Conservation (phyloP, 2,113 vertebrate genomes). For the Pardalotus punctatus region DNA sequence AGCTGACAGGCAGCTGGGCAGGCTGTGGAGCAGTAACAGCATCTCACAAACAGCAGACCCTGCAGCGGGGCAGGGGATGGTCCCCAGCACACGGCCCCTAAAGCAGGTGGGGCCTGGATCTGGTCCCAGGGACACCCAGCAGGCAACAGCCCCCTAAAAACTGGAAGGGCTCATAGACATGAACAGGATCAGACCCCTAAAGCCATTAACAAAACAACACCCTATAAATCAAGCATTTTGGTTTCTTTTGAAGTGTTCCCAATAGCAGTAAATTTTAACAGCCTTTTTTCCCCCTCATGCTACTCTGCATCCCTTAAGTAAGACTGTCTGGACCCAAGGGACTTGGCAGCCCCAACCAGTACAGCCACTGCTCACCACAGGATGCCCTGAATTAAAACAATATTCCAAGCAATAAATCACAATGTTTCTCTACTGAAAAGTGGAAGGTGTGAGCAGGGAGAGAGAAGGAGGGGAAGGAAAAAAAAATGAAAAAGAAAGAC, state of each 20-base stretch:
- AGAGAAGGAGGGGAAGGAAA: not conserved
- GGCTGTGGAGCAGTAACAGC: fast-evolving
- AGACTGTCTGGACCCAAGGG: not conserved
- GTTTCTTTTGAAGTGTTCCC: constrained; percentile 23
- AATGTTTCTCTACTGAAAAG: constrained; percentile 1
- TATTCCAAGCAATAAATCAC: constrained; percentile 69
- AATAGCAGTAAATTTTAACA: constrained; percentile 1
- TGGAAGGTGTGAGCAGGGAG: not conserved
- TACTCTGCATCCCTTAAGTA: not conserved
- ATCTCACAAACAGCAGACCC: fast-evolving
- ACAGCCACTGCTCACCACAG: not conserved
- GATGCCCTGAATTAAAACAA: constrained; percentile 53
- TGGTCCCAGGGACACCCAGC: not conserved
- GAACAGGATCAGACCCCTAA: not conserved
- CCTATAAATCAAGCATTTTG: not conserved
- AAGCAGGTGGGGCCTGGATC: fast-evolving
- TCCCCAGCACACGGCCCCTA: fast-evolving
- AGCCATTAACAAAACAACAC: not conserved
- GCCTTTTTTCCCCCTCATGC: not conserved
- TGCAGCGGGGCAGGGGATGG: not conserved
- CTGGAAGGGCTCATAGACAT: not conserved
- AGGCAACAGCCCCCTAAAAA: not conserved
- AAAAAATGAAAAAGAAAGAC: not conserved
- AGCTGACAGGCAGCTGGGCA: not conserved
- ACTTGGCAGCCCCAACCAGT: not conserved